phyloP scores from a whole-genome alignment of 35 echinoderm and acorn worm species.

The Ophiothrix spiculata region DNA sequence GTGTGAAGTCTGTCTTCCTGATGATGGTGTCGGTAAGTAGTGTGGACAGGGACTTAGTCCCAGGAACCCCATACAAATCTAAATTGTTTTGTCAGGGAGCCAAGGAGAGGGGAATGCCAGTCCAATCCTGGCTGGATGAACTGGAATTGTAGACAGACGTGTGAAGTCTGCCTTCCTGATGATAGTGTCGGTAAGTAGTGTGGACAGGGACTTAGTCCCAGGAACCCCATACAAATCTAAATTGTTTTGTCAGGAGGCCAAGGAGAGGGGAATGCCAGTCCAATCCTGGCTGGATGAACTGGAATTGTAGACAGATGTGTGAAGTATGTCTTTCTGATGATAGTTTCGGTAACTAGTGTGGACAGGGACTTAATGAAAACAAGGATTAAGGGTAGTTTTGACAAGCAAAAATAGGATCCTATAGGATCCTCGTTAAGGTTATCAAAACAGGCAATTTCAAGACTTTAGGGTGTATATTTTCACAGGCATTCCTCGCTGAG shows the following conservation, averaged over 20 bases:
- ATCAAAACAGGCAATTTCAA: too few species aligned
- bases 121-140: slow-evolving; percentile 60
- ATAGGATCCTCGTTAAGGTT: too few species aligned
- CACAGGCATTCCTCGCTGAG: too few species aligned
- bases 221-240: neutral
- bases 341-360: slow-evolving; percentile 39
- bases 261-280: slow-evolving; percentile 55
- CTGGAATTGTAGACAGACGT: slow-evolving; percentile 46
- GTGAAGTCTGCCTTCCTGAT: slow-evolving; percentile 22
- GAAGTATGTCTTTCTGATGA: slow-evolving; percentile 28
- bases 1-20: slow-evolving; percentile 29
- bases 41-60: neutral
- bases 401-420: too few species aligned
- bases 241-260: neutral
- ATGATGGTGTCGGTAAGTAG: slow-evolving; percentile 41
- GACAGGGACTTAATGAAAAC: too few species aligned
- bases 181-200: slow-evolving; percentile 37
- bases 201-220: neutral
- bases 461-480: too few species aligned
- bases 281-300: slow-evolving; percentile 60
- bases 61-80: neutral
- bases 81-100: neutral
- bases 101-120: slow-evolving; percentile 59
- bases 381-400: too few species aligned
- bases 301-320: slow-evolving; percentile 49